Evolutionary conservation across 2,797 vertebrate species (phyloP), one percentile per base, ranked within the genome.

Genomic region (Tragopan temminckii): DNA sequence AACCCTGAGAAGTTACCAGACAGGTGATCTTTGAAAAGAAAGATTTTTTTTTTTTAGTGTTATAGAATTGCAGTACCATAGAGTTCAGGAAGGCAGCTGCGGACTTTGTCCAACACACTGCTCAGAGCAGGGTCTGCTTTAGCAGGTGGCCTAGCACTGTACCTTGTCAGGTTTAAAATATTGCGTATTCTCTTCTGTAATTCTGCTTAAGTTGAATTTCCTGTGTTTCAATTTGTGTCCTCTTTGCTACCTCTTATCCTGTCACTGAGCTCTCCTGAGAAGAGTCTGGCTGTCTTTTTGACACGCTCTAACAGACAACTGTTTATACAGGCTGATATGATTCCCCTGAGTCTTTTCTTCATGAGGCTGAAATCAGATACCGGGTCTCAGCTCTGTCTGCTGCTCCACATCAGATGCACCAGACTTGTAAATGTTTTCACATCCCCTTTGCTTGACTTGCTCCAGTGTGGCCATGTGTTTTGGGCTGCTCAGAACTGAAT

Each of bases 61-160:
- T 0, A 0, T 77, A 35, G 20, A 42, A 35, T 46, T 0, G 0
- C 52, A 81, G 42, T 46, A 9, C 43, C 27, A 46, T 18, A 48
- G 52, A 58, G 19, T 17, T 66, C 80, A 58, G 48, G 66, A 80
- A 27, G 50, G 42, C 42, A 66, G 69, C 52, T 84, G 64, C 61
- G 55, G 23, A 25, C 13, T 6, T 8, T 46, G 14, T 20, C 36
- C 66, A 25, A 0, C 52, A 42, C 18, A 20, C 9, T 80, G 46
- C 45, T 80, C 57, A 40, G 3, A n/a, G 35, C 23, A 38, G 55
- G 6, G 29, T 36, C 43, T 10, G 4, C 19, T 58, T 0, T 10
- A 35, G 31, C 36, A 62, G 25, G 17, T 43, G 69, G 38, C 66
- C 57, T 24, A 48, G 46, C 6, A 25, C 31, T 15, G 11, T 40